Evolutionary conservation across 30 jellyfish, hydroid and myxozoan species (phyloP).

Genomic region (Rhopilema esculentum): DNA sequence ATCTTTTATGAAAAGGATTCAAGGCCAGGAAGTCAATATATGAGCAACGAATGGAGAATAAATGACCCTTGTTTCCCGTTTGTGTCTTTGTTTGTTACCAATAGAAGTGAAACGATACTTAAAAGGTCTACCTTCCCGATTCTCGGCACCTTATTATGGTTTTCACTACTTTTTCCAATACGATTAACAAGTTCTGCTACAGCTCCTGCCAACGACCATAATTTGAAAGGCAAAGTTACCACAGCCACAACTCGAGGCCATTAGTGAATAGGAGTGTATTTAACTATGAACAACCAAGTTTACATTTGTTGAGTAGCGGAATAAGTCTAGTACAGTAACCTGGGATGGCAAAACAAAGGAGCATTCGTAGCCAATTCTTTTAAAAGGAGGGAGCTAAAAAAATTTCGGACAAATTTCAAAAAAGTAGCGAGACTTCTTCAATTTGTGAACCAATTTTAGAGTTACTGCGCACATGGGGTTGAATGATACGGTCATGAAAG

Average conservation of each 20-base stretch:
- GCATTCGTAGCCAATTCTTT: too few relatives aligned
- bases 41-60: neutral
- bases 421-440: too few relatives aligned
- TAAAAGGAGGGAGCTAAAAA: too few relatives aligned
- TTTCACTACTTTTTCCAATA: neutral
- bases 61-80: constrained; percentile 2
- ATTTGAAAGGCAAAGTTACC: too few relatives aligned
- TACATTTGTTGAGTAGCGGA: neutral
- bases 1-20: constrained; percentile 1
- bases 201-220: neutral
- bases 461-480: too few relatives aligned
- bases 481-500: too few relatives aligned
- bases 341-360: neutral
- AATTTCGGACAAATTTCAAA: too few relatives aligned
- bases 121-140: neutral
- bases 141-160: neutral
- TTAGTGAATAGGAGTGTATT: too few relatives aligned
- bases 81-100: neutral
- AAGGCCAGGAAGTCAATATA: constrained; percentile 42
- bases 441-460: too few relatives aligned
- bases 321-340: neutral
- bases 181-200: neutral
- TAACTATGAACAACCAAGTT: neutral
- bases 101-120: too few relatives aligned
- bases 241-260: too few relatives aligned